Conservation (phyloP, 2,888 invertebrate genomes). For the Lepidocyrtoides sp. region DNA sequence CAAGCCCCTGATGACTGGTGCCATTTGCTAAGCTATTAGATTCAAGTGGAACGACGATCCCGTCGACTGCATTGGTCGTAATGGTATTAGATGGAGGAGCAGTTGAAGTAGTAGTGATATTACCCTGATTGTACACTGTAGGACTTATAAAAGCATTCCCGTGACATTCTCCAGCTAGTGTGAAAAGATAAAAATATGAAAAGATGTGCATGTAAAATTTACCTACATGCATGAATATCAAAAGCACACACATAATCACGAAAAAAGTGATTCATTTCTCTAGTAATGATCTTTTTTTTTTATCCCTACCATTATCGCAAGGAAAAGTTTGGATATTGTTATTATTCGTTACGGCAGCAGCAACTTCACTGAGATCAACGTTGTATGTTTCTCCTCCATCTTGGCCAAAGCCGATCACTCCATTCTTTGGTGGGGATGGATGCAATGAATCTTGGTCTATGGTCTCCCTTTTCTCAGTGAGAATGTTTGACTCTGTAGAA, state of each 20-base stretch:
- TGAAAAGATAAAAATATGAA: not conserved
- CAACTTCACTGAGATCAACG: conserved; percentile 70
- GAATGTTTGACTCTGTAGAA: conserved; percentile 67
- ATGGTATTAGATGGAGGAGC: conserved; percentile 25
- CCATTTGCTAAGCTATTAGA: conserved; percentile 41
- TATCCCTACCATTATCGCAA: conserved; percentile 62
- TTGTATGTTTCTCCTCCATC: conserved; percentile 54
- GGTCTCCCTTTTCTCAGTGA: not conserved
- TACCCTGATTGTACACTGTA: conserved; percentile 61
- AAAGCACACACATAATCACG: not conserved
- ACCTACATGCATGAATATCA: not conserved
- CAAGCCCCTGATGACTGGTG: not conserved
- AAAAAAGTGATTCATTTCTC: conserved; percentile 10
- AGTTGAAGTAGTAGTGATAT: conserved; percentile 11
- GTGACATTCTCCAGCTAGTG: conserved; percentile 50
- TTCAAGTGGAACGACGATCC: conserved; percentile 3
- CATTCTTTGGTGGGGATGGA: conserved; percentile 53
- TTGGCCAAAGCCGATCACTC: conserved; percentile 69
- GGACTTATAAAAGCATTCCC: not conserved
- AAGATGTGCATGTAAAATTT: not conserved
- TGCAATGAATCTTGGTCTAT: conserved; percentile 29
- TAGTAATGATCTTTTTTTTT: not conserved
- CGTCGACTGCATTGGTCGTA: not conserved
- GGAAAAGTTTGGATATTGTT: conserved; percentile 62
- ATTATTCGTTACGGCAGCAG: conserved; percentile 49